These are phyloP conservation scores for Drosophila pachea DNA, from an alignment of 1,140 invertebrate species.

Conservation along the genomic window DNA sequence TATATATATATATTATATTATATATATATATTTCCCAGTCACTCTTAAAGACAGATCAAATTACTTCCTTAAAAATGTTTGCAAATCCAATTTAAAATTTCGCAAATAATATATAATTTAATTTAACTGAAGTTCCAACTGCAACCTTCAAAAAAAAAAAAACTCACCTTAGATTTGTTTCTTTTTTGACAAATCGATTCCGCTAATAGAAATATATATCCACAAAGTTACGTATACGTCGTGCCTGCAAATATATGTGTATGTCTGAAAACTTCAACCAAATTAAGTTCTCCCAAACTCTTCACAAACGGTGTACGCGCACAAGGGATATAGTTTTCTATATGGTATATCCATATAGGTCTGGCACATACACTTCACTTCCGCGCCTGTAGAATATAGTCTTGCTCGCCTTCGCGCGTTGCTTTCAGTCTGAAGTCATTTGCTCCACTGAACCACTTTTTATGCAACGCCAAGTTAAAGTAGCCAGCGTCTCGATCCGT, in stretches of 20 bases:
- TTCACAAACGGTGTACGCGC: slow-evolving; percentile 12
- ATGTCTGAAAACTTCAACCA: slow-evolving; percentile 26
- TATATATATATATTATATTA: too few species aligned
- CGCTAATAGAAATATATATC: slow-evolving; percentile 34
- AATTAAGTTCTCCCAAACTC: neutral
- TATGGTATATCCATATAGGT: slow-evolving; percentile 1
- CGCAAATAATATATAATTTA: neutral
- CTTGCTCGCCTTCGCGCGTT: slow-evolving; percentile 44
- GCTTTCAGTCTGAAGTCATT: slow-evolving; percentile 70
- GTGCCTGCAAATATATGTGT: slow-evolving; percentile 41
- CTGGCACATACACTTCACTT: slow-evolving; percentile 58
- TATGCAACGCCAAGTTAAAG: slow-evolving; percentile 70
- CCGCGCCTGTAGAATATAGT: slow-evolving; percentile 37
- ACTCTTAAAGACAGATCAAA: too few species aligned
- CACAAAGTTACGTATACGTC: slow-evolving; percentile 36
- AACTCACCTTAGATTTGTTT: slow-evolving; percentile 39
- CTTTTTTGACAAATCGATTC: slow-evolving; percentile 19
- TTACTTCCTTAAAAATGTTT: neutral
- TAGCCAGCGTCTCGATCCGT: slow-evolving; percentile 38
- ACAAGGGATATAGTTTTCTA: neutral
- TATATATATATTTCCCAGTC: too few species aligned
- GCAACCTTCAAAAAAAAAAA: slow-evolving; percentile 9
- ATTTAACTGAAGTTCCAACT: neutral
- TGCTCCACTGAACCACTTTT: slow-evolving; percentile 78
- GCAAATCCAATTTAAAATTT: slow-evolving; percentile 2